phyloP scores from a whole-genome alignment of 2,113 vertebrate genomes.

The Hiodon tergisus region DNA sequence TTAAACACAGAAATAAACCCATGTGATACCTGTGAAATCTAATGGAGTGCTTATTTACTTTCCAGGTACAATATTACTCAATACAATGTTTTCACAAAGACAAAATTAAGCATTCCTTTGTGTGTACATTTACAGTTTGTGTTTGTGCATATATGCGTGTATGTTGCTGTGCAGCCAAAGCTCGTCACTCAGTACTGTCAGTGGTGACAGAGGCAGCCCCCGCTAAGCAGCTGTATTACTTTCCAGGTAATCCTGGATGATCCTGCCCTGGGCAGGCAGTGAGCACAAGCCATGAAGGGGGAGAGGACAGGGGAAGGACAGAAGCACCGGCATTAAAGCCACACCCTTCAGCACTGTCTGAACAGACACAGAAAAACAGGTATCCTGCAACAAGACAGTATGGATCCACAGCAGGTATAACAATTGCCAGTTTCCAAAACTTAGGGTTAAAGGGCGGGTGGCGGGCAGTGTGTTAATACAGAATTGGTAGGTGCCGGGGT shows the following conservation, averaged over 20 bases:
- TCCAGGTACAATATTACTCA: too few relatives aligned
- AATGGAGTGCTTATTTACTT: too few relatives aligned
- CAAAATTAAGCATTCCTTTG: neutral
- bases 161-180: neutral
- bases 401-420: too few relatives aligned
- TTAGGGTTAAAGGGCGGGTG: too few relatives aligned
- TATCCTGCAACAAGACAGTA: too few relatives aligned
- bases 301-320: conserved; percentile 30
- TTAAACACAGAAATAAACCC: too few relatives aligned
- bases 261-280: conserved; percentile 43
- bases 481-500: too few relatives aligned
- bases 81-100: too few relatives aligned
- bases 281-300: conserved; percentile 21
- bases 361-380: neutral
- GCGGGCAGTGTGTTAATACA: too few relatives aligned
- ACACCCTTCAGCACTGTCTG: neutral
- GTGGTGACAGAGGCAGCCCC: conserved; percentile 39
- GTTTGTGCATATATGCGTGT: neutral
- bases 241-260: conserved; percentile 59
- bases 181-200: neutral
- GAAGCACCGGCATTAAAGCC: conserved; percentile 23
- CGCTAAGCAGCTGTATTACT: conserved; percentile 56
- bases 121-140: neutral
- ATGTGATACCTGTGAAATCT: too few relatives aligned
- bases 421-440: too few relatives aligned